Evolutionary conservation across 2,113 vertebrate genomes (phyloP).

Genomic region (Phyllopteryx taeniolatus): DNA sequence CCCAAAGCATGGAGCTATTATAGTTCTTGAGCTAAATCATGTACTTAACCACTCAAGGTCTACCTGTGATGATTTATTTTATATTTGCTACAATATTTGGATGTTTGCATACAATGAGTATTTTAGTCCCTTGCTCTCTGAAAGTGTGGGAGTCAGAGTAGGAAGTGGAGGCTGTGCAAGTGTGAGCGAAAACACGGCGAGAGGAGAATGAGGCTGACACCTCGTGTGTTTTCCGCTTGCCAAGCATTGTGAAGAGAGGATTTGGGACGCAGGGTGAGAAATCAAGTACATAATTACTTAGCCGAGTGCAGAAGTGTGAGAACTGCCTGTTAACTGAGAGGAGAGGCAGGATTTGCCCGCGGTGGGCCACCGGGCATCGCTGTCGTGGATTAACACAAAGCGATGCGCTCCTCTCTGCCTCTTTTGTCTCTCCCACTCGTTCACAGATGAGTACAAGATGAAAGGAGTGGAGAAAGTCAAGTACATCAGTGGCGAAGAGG

Average conservation of each 20-base stretch:
- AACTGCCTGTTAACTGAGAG: constrained; percentile 27
- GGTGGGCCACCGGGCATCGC: constrained; percentile 18
- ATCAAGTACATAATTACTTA: constrained; percentile 50
- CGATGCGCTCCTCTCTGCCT: constrained; percentile 30
- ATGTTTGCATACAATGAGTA: neutral
- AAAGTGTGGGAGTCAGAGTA: constrained; percentile 15
- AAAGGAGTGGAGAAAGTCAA: constrained; percentile 91
- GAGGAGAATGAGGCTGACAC: constrained; percentile 35
- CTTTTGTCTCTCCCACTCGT: constrained; percentile 32
- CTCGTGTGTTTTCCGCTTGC: constrained; percentile 41
- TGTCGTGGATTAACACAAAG: constrained; percentile 26
- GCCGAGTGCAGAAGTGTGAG: constrained; percentile 50
- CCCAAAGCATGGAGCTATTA: no score
- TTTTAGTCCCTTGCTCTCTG: constrained; percentile 17
- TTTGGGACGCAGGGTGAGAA: constrained; percentile 48
- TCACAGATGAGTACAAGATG: constrained; percentile 91
- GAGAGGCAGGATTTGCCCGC: constrained; percentile 12
- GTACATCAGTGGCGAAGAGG: constrained; percentile 72
- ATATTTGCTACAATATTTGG: neutral
- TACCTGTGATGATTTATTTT: neutral
- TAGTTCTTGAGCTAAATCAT: no score
- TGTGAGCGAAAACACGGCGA: constrained; percentile 29
- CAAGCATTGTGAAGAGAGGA: constrained; percentile 47
- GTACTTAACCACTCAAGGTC: no score
- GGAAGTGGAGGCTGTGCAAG: neutral